A percentile compares a stretch with the other conserved stretches of the same genome.
These are phyloP conservation scores for Hecatera dysodea DNA, from an alignment of 2,888 invertebrate genomes.

Conservation along the genomic window DNA sequence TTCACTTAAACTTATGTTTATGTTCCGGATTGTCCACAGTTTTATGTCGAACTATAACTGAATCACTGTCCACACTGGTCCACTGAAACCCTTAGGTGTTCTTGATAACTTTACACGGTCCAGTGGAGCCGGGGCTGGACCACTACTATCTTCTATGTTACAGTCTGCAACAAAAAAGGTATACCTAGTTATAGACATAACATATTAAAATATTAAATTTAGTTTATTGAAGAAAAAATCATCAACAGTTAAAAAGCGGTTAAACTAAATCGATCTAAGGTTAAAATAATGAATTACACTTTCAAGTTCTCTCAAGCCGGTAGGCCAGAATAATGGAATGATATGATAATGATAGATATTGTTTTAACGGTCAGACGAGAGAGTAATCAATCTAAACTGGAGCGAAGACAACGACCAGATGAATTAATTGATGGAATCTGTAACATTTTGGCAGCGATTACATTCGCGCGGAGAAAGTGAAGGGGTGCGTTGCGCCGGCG, in stretches of 20 bases:
- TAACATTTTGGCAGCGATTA: slow-evolving; percentile 74
- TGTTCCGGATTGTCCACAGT: slow-evolving; percentile 67
- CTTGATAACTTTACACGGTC: slow-evolving; percentile 62
- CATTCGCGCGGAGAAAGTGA: slow-evolving; percentile 76
- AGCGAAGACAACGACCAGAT: slow-evolving; percentile 51
- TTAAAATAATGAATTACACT: not conserved
- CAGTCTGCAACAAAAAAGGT: slow-evolving; percentile 52
- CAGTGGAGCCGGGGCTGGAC: slow-evolving; percentile 50
- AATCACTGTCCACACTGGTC: slow-evolving; percentile 62
- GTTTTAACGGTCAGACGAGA: slow-evolving; percentile 19
- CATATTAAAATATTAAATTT: slow-evolving; percentile 1
- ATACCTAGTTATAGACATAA: slow-evolving; percentile 1
- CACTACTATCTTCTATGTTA: slow-evolving; percentile 27
- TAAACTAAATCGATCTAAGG: slow-evolving; percentile 4
- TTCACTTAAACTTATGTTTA: slow-evolving; percentile 85
- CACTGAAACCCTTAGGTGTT: slow-evolving; percentile 66
- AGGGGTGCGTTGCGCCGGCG: slow-evolving; percentile 67
- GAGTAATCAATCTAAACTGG: slow-evolving; percentile 36
- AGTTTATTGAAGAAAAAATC: not conserved
- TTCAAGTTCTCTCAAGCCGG: slow-evolving; percentile 8
- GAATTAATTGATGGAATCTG: slow-evolving; percentile 63
- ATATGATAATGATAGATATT: no score
- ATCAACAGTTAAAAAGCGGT: not conserved
- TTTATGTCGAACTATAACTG: slow-evolving; percentile 61
- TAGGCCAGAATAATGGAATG: not conserved